Base-by-base conservation (phyloP, 2,888 invertebrate species). In the Eupithecia insigniata region DNA sequence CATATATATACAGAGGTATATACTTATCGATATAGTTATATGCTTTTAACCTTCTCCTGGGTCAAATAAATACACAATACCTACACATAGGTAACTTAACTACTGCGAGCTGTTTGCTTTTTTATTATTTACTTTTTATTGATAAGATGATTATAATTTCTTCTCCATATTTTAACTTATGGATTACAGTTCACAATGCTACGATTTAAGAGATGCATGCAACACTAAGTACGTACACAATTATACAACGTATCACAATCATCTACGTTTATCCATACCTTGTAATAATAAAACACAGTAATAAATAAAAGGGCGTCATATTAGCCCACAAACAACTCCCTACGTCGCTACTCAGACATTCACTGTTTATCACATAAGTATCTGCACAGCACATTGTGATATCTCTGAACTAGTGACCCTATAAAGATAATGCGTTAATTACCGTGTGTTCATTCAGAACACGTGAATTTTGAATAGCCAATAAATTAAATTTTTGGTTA, bases 381-480 rank as follows among this genome's bases (percentile, higher is more conserved):
- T 43, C 43, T n/a, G 18, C 43, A 34, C 34, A 34, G n/a, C n/a
- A 43, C 6, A 43, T 60, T 16, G 16, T 28, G 30, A 60, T 28
- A 28, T 89, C 90, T 81, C 81, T 90, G 91, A 91, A 90, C 90
- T 85, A 68, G 79, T 89, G 90, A 91, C 87, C 90, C 85, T 86
- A 74, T 75, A 76, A 68, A 79, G 68, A 77, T 78, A 70, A 69
- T 82, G 76, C 81, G 71, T 78, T 71, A 82, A 81, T 82, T 81
- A 76, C 78, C 79, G 55, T 51, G 22, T 26, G 5, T 22, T 22
- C n/a, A 26, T 26, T 26, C 12, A n/a, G n/a, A 46, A 51, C 4
- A 22, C 8, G n/a, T 51, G 22, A 46, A 46, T n/a, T 46, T 46
- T 46, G 16, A 46, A 14, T 14, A 3, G 14, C 0, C 0, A 36